Percentiles rank a stretch among this genome's conserved stretches.
These are phyloP conservation scores for Phenganax marumi DNA, from an alignment of 92 coral and sea anemone species.

Conservation along the genomic window DNA sequence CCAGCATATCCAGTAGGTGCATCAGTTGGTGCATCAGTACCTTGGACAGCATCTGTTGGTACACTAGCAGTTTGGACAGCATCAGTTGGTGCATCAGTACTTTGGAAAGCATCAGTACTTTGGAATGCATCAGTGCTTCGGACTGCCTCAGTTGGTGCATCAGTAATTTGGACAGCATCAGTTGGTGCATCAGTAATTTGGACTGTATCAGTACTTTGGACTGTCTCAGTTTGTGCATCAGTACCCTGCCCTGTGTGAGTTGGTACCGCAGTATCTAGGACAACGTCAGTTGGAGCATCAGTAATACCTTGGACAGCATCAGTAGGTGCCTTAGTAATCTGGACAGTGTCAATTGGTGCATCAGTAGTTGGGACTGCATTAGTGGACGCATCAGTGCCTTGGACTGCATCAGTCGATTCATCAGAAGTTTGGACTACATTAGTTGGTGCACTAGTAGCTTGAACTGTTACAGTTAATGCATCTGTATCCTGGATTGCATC, in stretches of 20 bases:
- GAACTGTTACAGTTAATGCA: not conserved
- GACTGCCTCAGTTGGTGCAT: slow-evolving; percentile 15
- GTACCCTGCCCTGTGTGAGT: slow-evolving; percentile 11
- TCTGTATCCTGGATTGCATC: slow-evolving; percentile 23
- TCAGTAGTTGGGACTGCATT: slow-evolving; percentile 6
- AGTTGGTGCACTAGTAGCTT: slow-evolving; percentile 1
- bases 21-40: slow-evolving; percentile 11
- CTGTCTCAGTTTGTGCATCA: slow-evolving; percentile 15
- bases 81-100: slow-evolving; percentile 12
- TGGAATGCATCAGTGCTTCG: not conserved
- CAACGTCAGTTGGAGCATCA: slow-evolving; percentile 22
- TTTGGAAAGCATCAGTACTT: not conserved
- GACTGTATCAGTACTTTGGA: too few relatives aligned
- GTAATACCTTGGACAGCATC: slow-evolving; percentile 17
- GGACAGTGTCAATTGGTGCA: slow-evolving; percentile 37
- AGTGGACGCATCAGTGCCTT: slow-evolving; percentile 33
- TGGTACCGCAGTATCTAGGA: slow-evolving; percentile 13
- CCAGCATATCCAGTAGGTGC: slow-evolving; percentile 6
- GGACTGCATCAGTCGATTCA: slow-evolving; percentile 5
- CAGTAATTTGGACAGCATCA: slow-evolving; percentile 13
- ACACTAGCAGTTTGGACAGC: slow-evolving; percentile 8
- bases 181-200: slow-evolving; percentile 36
- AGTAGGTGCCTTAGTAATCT: slow-evolving; percentile 6
- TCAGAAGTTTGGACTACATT: slow-evolving; percentile 23
- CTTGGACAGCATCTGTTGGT: not conserved